Evolutionary conservation across 2,113 vertebrate species (phyloP).

Genomic region (Damaliscus lunatus): DNA sequence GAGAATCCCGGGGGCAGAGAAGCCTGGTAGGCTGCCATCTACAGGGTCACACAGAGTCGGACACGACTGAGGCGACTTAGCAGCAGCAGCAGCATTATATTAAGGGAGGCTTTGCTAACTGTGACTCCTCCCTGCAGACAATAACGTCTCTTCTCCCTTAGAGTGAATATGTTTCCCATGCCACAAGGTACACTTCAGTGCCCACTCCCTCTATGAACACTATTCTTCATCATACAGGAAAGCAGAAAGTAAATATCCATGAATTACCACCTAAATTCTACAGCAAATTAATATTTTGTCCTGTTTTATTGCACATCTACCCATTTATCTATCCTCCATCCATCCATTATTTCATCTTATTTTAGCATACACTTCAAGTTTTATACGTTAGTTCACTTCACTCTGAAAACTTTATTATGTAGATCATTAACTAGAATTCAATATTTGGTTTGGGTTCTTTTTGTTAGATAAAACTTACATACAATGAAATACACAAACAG

Average conservation of each 20-base stretch:
- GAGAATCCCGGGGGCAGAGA: background rate
- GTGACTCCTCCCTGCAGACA: background rate
- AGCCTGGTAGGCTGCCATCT: background rate
- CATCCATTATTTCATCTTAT: background rate
- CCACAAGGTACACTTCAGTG: background rate
- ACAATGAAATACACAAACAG: background rate
- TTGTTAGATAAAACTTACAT: background rate
- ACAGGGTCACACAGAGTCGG: background rate
- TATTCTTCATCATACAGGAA: background rate
- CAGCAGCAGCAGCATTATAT: background rate
- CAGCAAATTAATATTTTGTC: background rate
- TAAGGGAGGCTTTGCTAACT: background rate
- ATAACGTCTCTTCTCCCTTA: background rate
- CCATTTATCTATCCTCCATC: background rate
- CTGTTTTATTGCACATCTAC: background rate
- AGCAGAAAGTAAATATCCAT: background rate
- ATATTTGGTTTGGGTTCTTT: background rate
- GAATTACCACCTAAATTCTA: background rate
- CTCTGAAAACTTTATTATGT: background rate
- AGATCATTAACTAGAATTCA: background rate
- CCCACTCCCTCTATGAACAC: background rate
- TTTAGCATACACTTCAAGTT: slow-evolving; percentile 35
- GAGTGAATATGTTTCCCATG: background rate
- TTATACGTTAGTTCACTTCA: background rate
- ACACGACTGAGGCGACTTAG: background rate